phyloP scores from a whole-genome alignment of 2,113 vertebrate species.

The Laticauda colubrina region DNA sequence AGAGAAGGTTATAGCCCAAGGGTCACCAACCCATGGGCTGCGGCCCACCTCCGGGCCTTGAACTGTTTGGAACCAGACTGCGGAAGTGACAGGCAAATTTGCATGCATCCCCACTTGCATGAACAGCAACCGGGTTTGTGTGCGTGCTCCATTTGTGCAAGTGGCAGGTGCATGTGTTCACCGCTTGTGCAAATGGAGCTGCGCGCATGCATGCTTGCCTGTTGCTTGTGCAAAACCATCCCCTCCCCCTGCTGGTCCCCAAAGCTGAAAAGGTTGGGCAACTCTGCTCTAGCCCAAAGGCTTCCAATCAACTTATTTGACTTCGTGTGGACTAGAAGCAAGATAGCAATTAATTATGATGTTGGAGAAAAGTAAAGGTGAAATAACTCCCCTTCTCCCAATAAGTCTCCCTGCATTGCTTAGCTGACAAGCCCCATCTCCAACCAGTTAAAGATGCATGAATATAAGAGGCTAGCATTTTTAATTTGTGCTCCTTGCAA shows the following conservation, averaged over 20 bases:
- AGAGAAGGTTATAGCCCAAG: neutral
- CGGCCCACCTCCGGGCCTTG: neutral
- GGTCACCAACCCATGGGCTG: neutral
- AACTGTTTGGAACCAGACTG: neutral
- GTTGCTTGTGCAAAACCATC: neutral
- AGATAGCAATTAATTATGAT: neutral
- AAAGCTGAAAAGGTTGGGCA: neutral
- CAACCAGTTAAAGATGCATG: neutral
- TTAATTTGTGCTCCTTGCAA: neutral
- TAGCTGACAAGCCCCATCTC: neutral
- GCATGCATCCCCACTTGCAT: fast-evolving
- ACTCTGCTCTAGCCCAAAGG: neutral
- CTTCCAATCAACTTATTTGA: neutral
- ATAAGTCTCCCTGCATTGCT: neutral
- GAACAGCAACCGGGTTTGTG: neutral
- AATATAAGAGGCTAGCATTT: neutral
- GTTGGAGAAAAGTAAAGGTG: neutral
- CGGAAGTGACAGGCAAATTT: neutral
- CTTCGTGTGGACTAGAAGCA: neutral
- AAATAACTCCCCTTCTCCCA: neutral
- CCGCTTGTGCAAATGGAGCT: neutral
- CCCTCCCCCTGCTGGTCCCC: neutral
- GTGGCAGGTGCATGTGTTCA: neutral
- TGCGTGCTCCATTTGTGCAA: fast-evolving
- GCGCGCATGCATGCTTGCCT: neutral